phyloP scores from a whole-genome alignment of 2,113 vertebrate genomes.

The Corydoras maculifer region DNA sequence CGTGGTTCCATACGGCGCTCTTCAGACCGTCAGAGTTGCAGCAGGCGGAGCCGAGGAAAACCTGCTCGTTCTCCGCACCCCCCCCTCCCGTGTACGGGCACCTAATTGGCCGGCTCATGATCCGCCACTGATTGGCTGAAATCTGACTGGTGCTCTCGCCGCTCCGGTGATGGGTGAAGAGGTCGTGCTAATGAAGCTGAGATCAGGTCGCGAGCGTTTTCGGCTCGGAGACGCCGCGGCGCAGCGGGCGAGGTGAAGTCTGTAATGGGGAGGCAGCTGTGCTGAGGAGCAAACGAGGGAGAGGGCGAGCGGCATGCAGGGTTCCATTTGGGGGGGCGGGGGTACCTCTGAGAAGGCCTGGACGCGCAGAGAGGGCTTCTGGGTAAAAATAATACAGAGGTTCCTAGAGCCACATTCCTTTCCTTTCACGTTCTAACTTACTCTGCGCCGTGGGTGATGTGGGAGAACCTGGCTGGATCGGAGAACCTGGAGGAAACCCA shows the following conservation, averaged over 20 bases:
- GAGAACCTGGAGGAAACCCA: no score
- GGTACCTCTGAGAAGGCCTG: conserved; percentile 3
- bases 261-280: conserved; percentile 27
- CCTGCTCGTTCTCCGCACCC: neutral
- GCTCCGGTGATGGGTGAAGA: conserved; percentile 7
- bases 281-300: conserved; percentile 20
- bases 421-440: neutral
- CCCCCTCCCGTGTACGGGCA: neutral
- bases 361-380: neutral
- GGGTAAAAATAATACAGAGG: conserved; percentile 11
- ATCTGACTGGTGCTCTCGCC: conserved; percentile 11
- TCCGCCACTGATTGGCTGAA: conserved; percentile 30
- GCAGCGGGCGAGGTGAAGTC: conserved; percentile 28
- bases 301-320: conserved; percentile 5
- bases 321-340: neutral
- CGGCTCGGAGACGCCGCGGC: conserved; percentile 23
- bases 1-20: neutral
- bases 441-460: no score
- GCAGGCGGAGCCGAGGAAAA: neutral
- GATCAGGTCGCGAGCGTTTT: conserved; percentile 28
- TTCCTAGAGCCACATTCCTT: no score
- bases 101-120: conserved; percentile 29
- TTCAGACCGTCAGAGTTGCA: neutral
- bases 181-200: conserved; percentile 42
- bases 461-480: no score